phyloP scores from a whole-genome alignment of 2,113 vertebrate genomes.

The Psilopogon haemacephalus region DNA sequence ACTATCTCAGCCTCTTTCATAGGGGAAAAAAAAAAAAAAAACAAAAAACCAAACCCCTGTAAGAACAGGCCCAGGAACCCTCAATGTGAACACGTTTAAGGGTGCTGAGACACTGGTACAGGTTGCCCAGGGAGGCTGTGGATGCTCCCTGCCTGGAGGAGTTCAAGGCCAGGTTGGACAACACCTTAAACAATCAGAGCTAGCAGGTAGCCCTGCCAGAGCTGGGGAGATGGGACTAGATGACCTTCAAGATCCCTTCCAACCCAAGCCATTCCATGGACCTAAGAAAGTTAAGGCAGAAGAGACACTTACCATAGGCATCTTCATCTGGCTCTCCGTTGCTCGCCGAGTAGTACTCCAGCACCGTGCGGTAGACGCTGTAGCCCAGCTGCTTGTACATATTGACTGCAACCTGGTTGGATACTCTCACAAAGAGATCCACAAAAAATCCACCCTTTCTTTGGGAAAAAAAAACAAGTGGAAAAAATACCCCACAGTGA shows the following conservation, averaged over 20 bases:
- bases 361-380: slow-evolving; percentile 93
- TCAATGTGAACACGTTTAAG: background rate
- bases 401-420: slow-evolving; percentile 96
- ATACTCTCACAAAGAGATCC: slow-evolving; percentile 94
- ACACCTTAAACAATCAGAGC: too few species aligned
- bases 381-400: slow-evolving; percentile 97
- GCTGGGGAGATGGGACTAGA: too few species aligned
- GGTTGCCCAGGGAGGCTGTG: too few species aligned
- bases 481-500: background rate
- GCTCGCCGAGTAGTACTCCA: slow-evolving; percentile 96
- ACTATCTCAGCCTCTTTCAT: background rate
- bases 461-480: slow-evolving; percentile 4
- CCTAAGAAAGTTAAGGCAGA: background rate
- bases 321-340: slow-evolving; percentile 89
- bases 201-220: too few species aligned
- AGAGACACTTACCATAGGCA: background rate
- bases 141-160: too few species aligned
- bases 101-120: too few species aligned
- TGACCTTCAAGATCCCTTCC: too few species aligned
- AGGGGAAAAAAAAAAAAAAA: too few species aligned
- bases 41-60: too few species aligned
- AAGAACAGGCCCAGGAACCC: background rate
- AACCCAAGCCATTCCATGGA: too few species aligned
- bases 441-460: slow-evolving; percentile 93
- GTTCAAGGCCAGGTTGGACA: too few species aligned